Conservation (phyloP, 2,113 vertebrate species). For the Forbesichthys agassizii region DNA sequence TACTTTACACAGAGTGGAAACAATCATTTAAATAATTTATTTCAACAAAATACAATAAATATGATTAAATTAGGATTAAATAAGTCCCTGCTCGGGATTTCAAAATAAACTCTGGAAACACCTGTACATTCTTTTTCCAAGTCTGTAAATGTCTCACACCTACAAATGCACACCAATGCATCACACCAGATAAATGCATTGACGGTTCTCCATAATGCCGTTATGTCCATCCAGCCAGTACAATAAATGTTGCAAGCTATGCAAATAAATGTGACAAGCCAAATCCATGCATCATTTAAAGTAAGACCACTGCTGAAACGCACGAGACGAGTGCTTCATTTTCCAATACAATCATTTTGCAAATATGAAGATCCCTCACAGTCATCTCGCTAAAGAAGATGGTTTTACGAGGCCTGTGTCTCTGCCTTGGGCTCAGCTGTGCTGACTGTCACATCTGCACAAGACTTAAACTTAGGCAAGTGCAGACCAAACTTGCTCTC, state of each 20-base stretch:
- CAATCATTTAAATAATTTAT: constrained; percentile 75
- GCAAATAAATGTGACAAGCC: constrained; percentile 76
- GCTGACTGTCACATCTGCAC: constrained; percentile 59
- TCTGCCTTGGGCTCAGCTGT: constrained; percentile 45
- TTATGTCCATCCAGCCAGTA: constrained; percentile 90
- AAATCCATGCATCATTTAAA: constrained; percentile 79
- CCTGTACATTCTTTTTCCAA: constrained; percentile 88
- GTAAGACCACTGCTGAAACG: constrained; percentile 63
- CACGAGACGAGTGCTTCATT: constrained; percentile 64
- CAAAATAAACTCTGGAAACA: constrained; percentile 88
- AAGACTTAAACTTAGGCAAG: constrained; percentile 88
- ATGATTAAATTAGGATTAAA: constrained; percentile 65
- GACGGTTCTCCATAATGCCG: constrained; percentile 76
- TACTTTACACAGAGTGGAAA: constrained; percentile 59
- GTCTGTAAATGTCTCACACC: constrained; percentile 61
- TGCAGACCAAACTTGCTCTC: constrained; percentile 96
- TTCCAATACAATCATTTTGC: constrained; percentile 47
- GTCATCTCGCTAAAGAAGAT: not conserved
- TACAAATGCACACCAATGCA: constrained; percentile 48
- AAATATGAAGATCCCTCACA: constrained; percentile 54
- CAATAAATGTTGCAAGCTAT: constrained; percentile 87
- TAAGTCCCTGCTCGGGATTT: constrained; percentile 79
- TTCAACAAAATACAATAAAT: constrained; percentile 80
- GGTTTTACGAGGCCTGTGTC: constrained; percentile 49
- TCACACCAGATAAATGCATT: constrained; percentile 53